Percentiles rank a stretch among this genome's conserved stretches.
These are phyloP conservation scores for Ecdyonurus torrentis DNA, from an alignment of 2,888 invertebrate species.

Conservation along the genomic window DNA sequence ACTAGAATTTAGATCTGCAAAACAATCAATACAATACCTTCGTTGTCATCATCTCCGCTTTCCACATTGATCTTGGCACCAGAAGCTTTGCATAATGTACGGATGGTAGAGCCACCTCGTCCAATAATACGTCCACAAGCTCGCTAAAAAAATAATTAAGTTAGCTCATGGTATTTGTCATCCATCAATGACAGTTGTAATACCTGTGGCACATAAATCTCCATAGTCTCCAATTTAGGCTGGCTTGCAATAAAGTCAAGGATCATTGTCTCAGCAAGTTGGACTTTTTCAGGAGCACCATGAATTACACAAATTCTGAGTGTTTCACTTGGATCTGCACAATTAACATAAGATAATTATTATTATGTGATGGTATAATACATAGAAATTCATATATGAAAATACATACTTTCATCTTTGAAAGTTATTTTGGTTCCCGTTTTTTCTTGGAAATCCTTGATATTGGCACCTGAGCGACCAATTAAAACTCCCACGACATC, in stretches of 20 bases:
- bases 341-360: too few species aligned
- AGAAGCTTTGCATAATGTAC: constrained; percentile 50
- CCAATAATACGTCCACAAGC: constrained; percentile 60
- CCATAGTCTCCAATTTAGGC: constrained; percentile 47
- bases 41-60: neutral
- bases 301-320: constrained; percentile 49
- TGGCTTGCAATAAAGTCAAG: constrained; percentile 29
- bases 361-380: too few species aligned
- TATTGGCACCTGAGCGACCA: constrained; percentile 54
- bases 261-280: neutral
- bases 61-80: constrained; percentile 54
- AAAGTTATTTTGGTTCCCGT: constrained; percentile 45
- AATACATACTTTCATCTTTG: constrained; percentile 22
- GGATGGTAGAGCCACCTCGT: constrained; percentile 50
- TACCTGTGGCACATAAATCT: constrained; percentile 41
- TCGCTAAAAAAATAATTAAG: constrained; percentile 23
- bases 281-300: constrained; percentile 30
- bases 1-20: too few species aligned
- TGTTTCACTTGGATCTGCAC: constrained; percentile 29
- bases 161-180: neutral
- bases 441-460: constrained; percentile 55
- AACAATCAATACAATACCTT: too few species aligned
- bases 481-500: constrained; percentile 27
- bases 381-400: neutral
- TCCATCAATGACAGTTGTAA: constrained; percentile 5